Conservation (phyloP, 1,140 invertebrate species). For the Temnothorax nylanderi region DNA sequence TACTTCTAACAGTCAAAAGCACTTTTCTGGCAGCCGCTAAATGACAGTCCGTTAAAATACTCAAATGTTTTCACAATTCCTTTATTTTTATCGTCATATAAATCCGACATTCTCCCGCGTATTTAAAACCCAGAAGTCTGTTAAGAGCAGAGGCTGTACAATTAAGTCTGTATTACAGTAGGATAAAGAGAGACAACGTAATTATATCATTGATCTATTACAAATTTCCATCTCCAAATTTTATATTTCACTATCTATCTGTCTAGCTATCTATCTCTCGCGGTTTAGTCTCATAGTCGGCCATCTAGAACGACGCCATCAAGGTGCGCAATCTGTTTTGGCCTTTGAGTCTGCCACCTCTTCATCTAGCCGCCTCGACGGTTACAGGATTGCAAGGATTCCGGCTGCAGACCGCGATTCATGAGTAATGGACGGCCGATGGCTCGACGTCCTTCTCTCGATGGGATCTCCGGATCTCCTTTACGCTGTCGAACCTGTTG, state of each 20-base stretch:
- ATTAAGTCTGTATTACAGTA: slow-evolving; percentile 58
- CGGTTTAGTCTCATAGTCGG: neutral
- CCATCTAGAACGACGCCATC: slow-evolving; percentile 33
- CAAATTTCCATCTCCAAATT: slow-evolving; percentile 11
- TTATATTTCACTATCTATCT: neutral
- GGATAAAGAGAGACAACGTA: slow-evolving; percentile 48
- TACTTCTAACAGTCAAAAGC: neutral
- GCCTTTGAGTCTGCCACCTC: slow-evolving; percentile 40
- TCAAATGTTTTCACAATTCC: slow-evolving; percentile 3
- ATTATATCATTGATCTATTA: slow-evolving; percentile 64
- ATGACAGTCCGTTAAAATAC: neutral
- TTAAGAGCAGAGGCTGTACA: neutral
- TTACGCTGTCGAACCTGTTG: slow-evolving; percentile 44
- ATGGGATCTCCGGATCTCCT: neutral
- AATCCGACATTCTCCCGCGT: neutral
- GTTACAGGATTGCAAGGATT: slow-evolving; percentile 47
- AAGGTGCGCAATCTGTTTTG: slow-evolving; percentile 49
- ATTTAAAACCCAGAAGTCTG: slow-evolving; percentile 8
- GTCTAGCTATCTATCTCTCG: neutral
- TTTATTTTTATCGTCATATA: neutral
- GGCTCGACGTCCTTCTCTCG: slow-evolving; percentile 20
- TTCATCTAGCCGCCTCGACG: slow-evolving; percentile 31
- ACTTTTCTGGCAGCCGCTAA: neutral
- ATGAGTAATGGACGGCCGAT: slow-evolving; percentile 56
- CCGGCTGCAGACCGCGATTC: slow-evolving; percentile 45